Evolutionary conservation across 2,888 invertebrate species (phyloP), one percentile per base, ranked within the genome.

Genomic region (Drosophila kuntzei): DNA sequence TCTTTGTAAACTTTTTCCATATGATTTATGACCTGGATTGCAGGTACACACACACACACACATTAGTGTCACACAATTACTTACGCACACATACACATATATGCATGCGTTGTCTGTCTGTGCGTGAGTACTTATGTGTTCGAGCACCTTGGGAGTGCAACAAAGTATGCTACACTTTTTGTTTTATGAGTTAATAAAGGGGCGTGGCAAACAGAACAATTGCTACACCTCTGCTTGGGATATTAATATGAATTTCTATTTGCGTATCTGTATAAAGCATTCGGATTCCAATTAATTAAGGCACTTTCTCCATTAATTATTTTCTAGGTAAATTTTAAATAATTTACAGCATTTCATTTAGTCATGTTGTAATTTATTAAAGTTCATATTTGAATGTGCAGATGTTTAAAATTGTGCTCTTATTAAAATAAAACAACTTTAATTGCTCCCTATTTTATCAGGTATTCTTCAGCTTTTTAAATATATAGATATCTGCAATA

Each of bases 11-110:
- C 72, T 76, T 75, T 88, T 85, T 79, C 71, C 72, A 86, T 86
- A 85, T 89, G 85, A 89, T 86, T 86, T 86, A 89, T 86, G 87
- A 86, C 85, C 85, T 63, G 77, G 81, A 89, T 89, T 84, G 71
- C 71, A 70, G 71, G 57, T 74, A 55, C 63, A 34, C 25, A 51
- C 25, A 50, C 4, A 22, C 51, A 54, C 16, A 39, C 36, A 63
- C 55, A 61, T 53, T 59, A 51, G 55, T 47, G 65, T 39, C 62
- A 54, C 60, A 65, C 66, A 79, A 69, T 72, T 79, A 80, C 65
- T 50, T 43, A 58, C 50, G 47, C 37, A 51, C 70, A 60, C 51
- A 68, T 37, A 57, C 62, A 43, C 27, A 49, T 37, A 43, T 55
- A 37, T 44, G 53, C 27, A 36, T 34, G 60, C 43, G 27, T 16